Percentiles rank a stretch among this genome's conserved stretches.
Evolutionary conservation across 2,888 invertebrate species (phyloP).

Genomic region (Taenaris catops): DNA sequence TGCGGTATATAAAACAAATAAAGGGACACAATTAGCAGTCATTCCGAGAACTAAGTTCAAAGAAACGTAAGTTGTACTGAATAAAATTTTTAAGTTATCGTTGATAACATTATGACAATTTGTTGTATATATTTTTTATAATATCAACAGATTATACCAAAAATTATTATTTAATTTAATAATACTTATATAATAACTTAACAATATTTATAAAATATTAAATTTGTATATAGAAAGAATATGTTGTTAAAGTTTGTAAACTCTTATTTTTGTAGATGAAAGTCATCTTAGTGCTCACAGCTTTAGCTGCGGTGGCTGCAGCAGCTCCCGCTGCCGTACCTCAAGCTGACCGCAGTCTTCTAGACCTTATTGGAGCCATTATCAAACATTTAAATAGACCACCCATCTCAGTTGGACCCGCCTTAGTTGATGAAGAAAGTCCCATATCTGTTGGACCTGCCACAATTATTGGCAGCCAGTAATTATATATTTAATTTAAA

Average conservation of each 20-base stretch:
- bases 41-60: not conserved
- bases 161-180: too few relatives aligned
- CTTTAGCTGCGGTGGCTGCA: conserved; percentile 34
- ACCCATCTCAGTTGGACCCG: conserved; percentile 26
- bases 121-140: too few relatives aligned
- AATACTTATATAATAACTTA: too few relatives aligned
- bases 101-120: too few relatives aligned
- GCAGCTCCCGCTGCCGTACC: conserved; percentile 17
- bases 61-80: conserved; percentile 2
- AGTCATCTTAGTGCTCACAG: conserved; percentile 46
- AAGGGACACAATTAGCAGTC: conserved; percentile 5
- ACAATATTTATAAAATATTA: too few relatives aligned
- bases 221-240: too few relatives aligned
- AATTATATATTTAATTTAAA: too few relatives aligned
- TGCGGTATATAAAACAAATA: conserved; percentile 6
- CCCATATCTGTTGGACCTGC: conserved; percentile 13
- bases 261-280: conserved; percentile 40
- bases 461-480: too few relatives aligned
- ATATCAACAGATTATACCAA: too few relatives aligned
- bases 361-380: conserved; percentile 42
- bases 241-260: too few relatives aligned
- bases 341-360: conserved; percentile 4
- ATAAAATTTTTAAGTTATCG: too few relatives aligned
- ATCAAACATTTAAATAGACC: conserved; percentile 13
- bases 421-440: conserved; percentile 18